Evolutionary conservation across 2,888 invertebrate species (phyloP), one percentile per base, ranked within the genome.

Genomic region (Clostera curtula): DNA sequence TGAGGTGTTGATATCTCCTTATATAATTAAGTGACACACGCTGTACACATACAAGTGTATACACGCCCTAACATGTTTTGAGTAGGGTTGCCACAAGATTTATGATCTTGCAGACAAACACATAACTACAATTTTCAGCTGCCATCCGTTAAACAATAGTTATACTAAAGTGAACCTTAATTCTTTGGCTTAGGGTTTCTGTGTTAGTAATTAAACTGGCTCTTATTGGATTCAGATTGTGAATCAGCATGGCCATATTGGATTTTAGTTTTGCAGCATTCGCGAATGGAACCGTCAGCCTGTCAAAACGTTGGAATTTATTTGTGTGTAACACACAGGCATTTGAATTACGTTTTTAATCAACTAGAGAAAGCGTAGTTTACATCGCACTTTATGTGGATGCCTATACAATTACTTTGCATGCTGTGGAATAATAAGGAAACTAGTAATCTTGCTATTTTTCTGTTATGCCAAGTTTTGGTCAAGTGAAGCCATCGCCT

Each of bases 281-380:
- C 32, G 50, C 49, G 43, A 58, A 57, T 59, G 56, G 58, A 63
- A 58, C 51, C 44, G 49, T 57, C 56, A 35, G 37, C 34, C 46
- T 62, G 64, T 66, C 62, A 61, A 61, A 66, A 64, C 60, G 64
- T 59, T 62, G 51, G 45, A 56, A 49, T 41, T 49, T 50, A 37
- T 48, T 45, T 40, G 40, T 39, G 42, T 40, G 38, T n/a, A n/a
- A n/a, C 24, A 22, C 26, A 12, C 18, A 21, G 28, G 30, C 28
- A 34, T 10, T n/a, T n/a, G n/a, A n/a, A n/a, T n/a, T n/a, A n/a
- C n/a, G n/a, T n/a, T n/a, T n/a, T n/a, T n/a, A n/a, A n/a, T n/a
- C n/a, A n/a, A n/a, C n/a, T n/a, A n/a, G n/a, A n/a, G n/a, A n/a
- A n/a, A n/a, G n/a, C n/a, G n/a, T n/a, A n/a, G n/a, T n/a, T n/a